phyloP scores from a whole-genome alignment of 2,797 vertebrate genomes.

The Enoplosus armatus region DNA sequence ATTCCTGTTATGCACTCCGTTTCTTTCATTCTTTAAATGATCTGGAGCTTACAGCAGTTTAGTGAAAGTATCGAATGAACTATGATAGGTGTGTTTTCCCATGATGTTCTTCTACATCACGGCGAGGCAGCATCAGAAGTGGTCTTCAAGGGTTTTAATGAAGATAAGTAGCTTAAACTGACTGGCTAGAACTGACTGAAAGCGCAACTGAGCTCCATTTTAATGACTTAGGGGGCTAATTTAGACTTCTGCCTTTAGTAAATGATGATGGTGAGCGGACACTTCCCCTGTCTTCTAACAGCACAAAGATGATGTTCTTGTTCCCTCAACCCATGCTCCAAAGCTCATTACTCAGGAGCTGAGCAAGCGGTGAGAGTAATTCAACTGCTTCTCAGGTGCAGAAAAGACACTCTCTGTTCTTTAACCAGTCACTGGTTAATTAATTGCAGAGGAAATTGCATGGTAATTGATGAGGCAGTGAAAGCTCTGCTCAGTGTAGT shows the following conservation, averaged over 20 bases:
- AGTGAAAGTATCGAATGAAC: neutral
- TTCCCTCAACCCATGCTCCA: neutral
- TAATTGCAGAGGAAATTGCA: constrained; percentile 18
- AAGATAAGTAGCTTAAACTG: neutral
- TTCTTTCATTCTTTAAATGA: neutral
- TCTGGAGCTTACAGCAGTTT: neutral
- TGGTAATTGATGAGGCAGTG: constrained; percentile 10
- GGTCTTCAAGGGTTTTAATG: neutral
- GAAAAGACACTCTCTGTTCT: constrained; percentile 12
- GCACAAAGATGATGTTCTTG: neutral
- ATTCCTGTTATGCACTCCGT: neutral
- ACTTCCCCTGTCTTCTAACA: neutral
- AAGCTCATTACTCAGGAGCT: constrained; percentile 33
- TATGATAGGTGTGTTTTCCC: neutral
- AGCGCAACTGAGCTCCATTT: constrained; percentile 2
- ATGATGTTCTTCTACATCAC: neutral
- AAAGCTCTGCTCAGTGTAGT: constrained; percentile 1
- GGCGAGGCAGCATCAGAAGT: neutral
- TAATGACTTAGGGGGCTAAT: neutral
- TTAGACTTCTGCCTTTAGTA: neutral
- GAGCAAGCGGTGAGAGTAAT: constrained; percentile 2
- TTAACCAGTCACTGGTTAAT: constrained; percentile 25
- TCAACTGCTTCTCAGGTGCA: constrained; percentile 28
- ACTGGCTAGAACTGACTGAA: neutral
- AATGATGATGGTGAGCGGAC: constrained; percentile 5